Base-by-base conservation (phyloP, 2,113 vertebrate species). In the Vulpes lagopus region DNA sequence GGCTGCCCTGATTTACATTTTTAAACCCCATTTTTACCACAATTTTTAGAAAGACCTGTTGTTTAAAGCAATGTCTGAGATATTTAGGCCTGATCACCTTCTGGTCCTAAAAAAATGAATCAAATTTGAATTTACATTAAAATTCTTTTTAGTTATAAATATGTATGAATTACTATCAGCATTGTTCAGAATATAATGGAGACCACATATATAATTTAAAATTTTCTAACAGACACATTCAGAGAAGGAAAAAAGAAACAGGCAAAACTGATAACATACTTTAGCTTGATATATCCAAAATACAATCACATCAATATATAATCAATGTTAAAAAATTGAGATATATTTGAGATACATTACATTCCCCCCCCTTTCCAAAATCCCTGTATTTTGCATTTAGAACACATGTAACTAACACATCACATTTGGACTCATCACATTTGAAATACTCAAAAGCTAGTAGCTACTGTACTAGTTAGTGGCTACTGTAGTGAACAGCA, bases 111-210 rank as follows among this genome's bases (percentile, higher is more conserved):
- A 94, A 49, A 79, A 32, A 79, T 74, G 27, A 89, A 92, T 92
- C 64, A 89, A 95, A 81, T 64, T 22, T 93, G 64, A 85, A 89
- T 90, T 80, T 96, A 81, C 55, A 59, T 95, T 82, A 87, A 84
- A 96, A 93, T 95, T 93, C 8, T 87, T n/a, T 71, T 95, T 27
- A 38, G 17, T 92, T 94, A 94, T 59, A 84, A 84, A 83, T 69
- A 94, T 51, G 15, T 64, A 83, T 88, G 55, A 95, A 86, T 83
- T 38, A 94, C 64, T 35, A 89, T 73, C 17, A 94, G 27, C 23
- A 95, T 23, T 93, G 67, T 14, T 53, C 51, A 91, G 87, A 95
- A 96, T 67, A 67, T 57, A 88, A 82, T 62, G 17, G 25, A 7
- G 79, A 8, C 16, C n/a, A 96, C 35, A 27, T 83, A 35, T 14